Conservation (phyloP, 2,888 invertebrate genomes). For the Dioctria rufipes region DNA sequence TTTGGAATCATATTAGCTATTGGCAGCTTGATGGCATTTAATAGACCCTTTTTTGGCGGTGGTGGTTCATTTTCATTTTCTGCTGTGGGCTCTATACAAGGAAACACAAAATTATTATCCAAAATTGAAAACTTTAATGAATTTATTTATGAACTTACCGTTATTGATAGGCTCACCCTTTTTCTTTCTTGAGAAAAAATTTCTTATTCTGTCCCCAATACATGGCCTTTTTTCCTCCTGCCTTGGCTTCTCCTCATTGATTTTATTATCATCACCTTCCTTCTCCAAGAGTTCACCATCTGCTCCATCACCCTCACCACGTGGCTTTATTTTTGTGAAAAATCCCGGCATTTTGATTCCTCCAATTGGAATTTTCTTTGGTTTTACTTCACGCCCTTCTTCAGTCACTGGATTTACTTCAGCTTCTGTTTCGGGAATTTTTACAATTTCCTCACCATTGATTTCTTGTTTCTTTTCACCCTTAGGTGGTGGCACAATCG, state of each 20-base stretch:
- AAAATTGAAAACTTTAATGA: neutral
- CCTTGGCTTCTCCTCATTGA: slow-evolving; percentile 63
- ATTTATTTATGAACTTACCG: slow-evolving; percentile 63
- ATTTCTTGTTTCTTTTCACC: slow-evolving; percentile 59
- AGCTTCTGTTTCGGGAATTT: slow-evolving; percentile 64
- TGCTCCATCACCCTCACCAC: slow-evolving; percentile 76
- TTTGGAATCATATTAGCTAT: slow-evolving; percentile 75
- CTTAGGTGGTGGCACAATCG: slow-evolving; percentile 3
- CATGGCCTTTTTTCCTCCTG: slow-evolving; percentile 67
- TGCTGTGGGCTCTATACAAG: slow-evolving; percentile 45
- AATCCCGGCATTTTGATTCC: slow-evolving; percentile 92
- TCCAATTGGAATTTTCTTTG: slow-evolving; percentile 88
- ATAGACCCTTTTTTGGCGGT: slow-evolving; percentile 72
- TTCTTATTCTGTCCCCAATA: slow-evolving; percentile 72
- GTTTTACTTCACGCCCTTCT: slow-evolving; percentile 83
- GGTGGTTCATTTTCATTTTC: slow-evolving; percentile 63
- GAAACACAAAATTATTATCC: no score
- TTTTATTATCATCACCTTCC: slow-evolving; percentile 70
- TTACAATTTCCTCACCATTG: slow-evolving; percentile 68
- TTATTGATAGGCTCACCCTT: slow-evolving; percentile 66
- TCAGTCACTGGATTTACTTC: slow-evolving; percentile 69
- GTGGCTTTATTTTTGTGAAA: slow-evolving; percentile 83
- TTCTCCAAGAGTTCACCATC: slow-evolving; percentile 72
- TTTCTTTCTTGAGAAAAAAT: slow-evolving; percentile 74
- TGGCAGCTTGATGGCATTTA: slow-evolving; percentile 78